Percentiles rank a stretch among this genome's conserved stretches.
These are phyloP conservation scores for Sceloporus tristichus DNA, from an alignment of 2,113 vertebrate genomes.

Conservation along the genomic window DNA sequence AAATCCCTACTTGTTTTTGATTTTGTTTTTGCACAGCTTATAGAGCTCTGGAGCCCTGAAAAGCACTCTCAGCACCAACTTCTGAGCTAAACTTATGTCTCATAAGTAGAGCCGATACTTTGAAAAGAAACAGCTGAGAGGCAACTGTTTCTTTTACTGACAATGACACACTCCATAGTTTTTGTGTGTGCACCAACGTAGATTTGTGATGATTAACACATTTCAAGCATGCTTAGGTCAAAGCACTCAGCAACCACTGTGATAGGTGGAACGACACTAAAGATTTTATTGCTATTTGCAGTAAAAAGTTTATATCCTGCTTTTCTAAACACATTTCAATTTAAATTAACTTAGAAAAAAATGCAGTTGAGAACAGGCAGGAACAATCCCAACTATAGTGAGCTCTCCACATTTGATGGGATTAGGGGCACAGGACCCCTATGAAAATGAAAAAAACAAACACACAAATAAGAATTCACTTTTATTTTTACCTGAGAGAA, in stretches of 20 bases:
- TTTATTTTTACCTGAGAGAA: too few species aligned
- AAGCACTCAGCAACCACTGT: conserved; percentile 2
- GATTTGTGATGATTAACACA: background rate
- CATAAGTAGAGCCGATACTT: background rate
- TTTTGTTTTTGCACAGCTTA: background rate
- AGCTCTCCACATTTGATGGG: too few species aligned
- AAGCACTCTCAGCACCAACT: background rate
- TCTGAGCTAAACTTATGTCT: background rate
- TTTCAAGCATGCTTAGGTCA: conserved; percentile 2
- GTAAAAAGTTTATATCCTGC: too few species aligned
- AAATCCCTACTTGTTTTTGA: too few species aligned
- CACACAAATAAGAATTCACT: too few species aligned
- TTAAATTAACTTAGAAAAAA: too few species aligned
- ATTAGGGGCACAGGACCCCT: too few species aligned
- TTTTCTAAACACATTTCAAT: too few species aligned
- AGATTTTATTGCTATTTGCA: too few species aligned
- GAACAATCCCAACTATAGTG: too few species aligned
- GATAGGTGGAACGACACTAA: background rate
- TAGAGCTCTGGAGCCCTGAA: background rate
- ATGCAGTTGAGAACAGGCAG: too few species aligned
- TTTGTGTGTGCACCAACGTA: background rate
- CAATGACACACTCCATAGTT: background rate
- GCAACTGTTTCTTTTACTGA: background rate
- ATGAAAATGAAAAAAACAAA: too few species aligned
- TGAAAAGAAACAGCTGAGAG: background rate